These are phyloP conservation scores for Lerema accius DNA, from an alignment of 1,140 invertebrate species.

Conservation along the genomic window DNA sequence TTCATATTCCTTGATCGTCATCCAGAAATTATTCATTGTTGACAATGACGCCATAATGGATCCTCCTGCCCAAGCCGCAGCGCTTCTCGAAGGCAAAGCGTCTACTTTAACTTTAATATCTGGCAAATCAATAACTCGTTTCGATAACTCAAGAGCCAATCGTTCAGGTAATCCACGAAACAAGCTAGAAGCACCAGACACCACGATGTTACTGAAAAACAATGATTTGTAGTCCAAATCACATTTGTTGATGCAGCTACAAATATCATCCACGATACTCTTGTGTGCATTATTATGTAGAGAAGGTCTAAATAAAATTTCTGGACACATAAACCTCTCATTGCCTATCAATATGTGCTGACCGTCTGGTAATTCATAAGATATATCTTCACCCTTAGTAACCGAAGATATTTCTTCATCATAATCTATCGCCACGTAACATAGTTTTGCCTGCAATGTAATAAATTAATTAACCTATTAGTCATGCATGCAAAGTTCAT, in stretches of 20 bases:
- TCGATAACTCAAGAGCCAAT: no score
- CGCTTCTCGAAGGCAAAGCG: constrained; percentile 92
- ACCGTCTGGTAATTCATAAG: constrained; percentile 92
- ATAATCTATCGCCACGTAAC: constrained; percentile 56
- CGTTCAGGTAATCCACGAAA: constrained; percentile 89
- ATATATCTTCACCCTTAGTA: constrained; percentile 70
- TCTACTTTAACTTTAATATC: constrained; percentile 95
- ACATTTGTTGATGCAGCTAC: constrained; percentile 92
- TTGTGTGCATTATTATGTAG: constrained; percentile 89
- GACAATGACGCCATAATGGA: constrained; percentile 90
- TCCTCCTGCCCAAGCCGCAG: constrained; percentile 89
- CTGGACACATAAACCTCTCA: constrained; percentile 93
- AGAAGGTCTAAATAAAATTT: constrained; percentile 92
- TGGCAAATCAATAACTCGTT: no score
- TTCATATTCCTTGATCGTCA: constrained; percentile 89
- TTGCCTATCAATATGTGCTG: constrained; percentile 93
- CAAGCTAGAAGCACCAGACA: constrained; percentile 92
- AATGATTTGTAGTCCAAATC: constrained; percentile 91
- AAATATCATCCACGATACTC: constrained; percentile 91
- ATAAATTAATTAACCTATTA: no score
- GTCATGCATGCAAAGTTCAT: no score
- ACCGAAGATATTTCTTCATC: constrained; percentile 39
- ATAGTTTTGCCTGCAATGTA: constrained; percentile 79
- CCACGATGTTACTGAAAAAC: constrained; percentile 91
- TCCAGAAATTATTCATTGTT: constrained; percentile 91